Evolutionary conservation across 2,797 vertebrate species (phyloP), one percentile per base, ranked within the genome.

Genomic region (Jordanella pulchra): DNA sequence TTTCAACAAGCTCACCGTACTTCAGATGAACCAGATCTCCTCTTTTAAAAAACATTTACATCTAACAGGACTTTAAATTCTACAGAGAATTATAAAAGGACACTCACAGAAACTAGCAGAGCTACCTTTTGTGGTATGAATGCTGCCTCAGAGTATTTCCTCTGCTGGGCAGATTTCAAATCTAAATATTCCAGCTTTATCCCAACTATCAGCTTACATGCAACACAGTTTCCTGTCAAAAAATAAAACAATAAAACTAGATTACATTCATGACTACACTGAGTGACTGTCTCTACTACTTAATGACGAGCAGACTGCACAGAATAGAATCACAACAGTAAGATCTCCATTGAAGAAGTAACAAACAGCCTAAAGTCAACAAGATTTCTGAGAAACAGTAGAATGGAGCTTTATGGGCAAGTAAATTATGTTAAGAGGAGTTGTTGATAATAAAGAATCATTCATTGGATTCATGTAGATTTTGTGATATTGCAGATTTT

Each of bases 31-130:
- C 54, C 75, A 44, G 30, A 58, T 82, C 58, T 51, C 67, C 23
- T 18, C 65, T 67, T 67, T 76, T 75, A 83, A 66, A 88, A 87
- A 89, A 85, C 81, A 76, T 82, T 69, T 73, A 82, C 72, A 78
- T 78, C 78, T 89, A 90, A 76, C 76, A 67, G 72, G 65, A 69
- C 55, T 60, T 84, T 30, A n/a, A 39, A 4, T 65, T 73, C 78
- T 73, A 80, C 67, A 80, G 25, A 6, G 44, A 55, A 72, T 83
- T 84, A 77, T 61, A 83, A 86, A 89, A 68, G 77, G 76, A 81
- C 72, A 53, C 65, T 75, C 76, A 76, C 75, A 67, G 67, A 47
- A 85, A 76, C 84, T 81, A 75, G 65, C 79, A 76, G 68, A 72
- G 54, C 67, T 30, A 71, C 64, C 68, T 71, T 42, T 27, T 71